These are phyloP conservation scores for Lasioglossum albipes DNA, from an alignment of 1,140 invertebrate species.

Conservation along the genomic window DNA sequence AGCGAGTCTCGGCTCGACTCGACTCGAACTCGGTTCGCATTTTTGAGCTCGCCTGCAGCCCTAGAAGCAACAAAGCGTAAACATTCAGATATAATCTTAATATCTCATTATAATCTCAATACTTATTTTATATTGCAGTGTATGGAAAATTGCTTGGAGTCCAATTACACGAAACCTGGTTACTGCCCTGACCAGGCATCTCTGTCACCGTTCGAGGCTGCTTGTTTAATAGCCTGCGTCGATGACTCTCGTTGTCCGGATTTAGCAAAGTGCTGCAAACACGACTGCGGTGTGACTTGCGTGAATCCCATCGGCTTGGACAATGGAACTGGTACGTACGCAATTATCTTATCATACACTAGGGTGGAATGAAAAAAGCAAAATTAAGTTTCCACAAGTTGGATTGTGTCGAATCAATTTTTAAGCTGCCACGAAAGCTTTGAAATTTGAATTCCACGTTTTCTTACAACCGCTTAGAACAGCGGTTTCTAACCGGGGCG, in stretches of 20 bases:
- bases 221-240: conserved; percentile 83
- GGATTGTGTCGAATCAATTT: too few species aligned
- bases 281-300: conserved; percentile 84
- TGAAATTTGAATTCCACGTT: too few species aligned
- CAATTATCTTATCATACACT: neutral
- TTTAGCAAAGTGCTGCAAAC: conserved; percentile 84
- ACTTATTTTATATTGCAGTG: conserved; percentile 56
- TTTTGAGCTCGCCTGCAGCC: too few species aligned
- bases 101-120: neutral
- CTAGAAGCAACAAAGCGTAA: too few species aligned
- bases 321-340: conserved; percentile 65
- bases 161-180: conserved; percentile 72
- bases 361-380: too few species aligned
- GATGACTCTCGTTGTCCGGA: conserved; percentile 84
- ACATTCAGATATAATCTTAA: too few species aligned
- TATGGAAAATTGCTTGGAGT: conserved; percentile 60
- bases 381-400: too few species aligned
- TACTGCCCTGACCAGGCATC: conserved; percentile 67
- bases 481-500: too few species aligned
- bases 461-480: too few species aligned
- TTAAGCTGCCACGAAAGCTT: too few species aligned
- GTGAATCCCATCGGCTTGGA: conserved; percentile 81
- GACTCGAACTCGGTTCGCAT: too few species aligned
- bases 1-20: too few species aligned
- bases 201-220: conserved; percentile 80